These are phyloP conservation scores for Halcyon smyrnensis DNA, from an alignment of 2,797 vertebrate genomes.

Conservation along the genomic window DNA sequence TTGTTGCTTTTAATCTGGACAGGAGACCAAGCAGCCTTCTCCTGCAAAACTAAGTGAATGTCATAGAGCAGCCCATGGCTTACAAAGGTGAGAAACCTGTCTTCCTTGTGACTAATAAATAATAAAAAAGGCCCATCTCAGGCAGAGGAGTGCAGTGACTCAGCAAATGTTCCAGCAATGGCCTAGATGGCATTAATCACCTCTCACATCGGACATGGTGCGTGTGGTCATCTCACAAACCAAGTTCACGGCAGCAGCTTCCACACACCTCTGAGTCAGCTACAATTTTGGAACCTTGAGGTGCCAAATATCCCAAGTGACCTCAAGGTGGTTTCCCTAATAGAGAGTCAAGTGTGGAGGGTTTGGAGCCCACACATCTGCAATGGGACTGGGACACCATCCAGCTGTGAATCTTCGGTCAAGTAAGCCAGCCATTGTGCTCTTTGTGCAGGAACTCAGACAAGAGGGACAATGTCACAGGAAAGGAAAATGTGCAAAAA, in stretches of 20 bases:
- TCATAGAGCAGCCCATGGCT: neutral
- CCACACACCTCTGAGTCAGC: conserved; percentile 1
- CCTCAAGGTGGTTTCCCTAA: conserved; percentile 3
- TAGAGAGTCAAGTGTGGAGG: neutral
- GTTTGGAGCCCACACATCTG: neutral
- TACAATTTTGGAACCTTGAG: neutral
- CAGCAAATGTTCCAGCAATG: neutral
- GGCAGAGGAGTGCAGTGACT: neutral
- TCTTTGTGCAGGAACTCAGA: neutral
- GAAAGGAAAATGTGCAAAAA: neutral
- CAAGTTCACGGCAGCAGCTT: conserved; percentile 3
- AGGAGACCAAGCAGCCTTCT: neutral
- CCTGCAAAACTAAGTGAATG: neutral
- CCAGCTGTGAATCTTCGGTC: neutral
- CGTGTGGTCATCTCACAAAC: neutral
- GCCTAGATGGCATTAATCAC: neutral
- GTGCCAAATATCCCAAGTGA: neutral
- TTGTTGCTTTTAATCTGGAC: neutral
- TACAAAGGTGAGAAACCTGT: neutral
- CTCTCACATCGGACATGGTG: neutral
- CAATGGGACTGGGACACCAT: neutral
- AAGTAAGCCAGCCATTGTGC: neutral
- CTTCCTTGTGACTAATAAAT: neutral
- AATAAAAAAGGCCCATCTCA: neutral
- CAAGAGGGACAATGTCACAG: neutral